Evolutionary conservation across 2,888 invertebrate genomes (phyloP).

Genomic region (Phania funesta): DNA sequence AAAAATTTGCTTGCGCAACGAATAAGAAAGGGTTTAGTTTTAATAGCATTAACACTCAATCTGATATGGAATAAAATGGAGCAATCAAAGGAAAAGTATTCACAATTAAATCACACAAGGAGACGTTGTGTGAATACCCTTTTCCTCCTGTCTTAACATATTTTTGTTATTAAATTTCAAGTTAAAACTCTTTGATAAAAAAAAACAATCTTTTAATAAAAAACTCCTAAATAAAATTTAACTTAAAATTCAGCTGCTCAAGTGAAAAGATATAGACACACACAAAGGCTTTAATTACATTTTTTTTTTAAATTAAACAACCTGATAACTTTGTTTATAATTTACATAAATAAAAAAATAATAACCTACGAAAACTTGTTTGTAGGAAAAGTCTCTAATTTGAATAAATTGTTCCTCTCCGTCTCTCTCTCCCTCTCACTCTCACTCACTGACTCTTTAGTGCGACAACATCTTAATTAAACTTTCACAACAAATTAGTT

Average conservation of each 20-base stretch:
- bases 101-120: not conserved
- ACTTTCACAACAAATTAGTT: constrained; percentile 72
- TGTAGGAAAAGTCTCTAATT: constrained; percentile 53
- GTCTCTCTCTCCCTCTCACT: too few species aligned
- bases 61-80: constrained; percentile 64
- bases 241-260: not conserved
- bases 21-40: constrained; percentile 54
- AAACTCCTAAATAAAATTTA: not conserved
- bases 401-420: constrained; percentile 56
- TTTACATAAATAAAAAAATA: constrained; percentile 3
- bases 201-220: not conserved
- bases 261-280: too few species aligned
- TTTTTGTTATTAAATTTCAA: not conserved
- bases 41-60: constrained; percentile 53
- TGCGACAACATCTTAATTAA: constrained; percentile 68
- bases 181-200: not conserved
- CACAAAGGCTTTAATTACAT: not conserved
- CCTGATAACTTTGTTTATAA: not conserved
- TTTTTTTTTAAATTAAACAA: not conserved
- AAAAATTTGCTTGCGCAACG: not conserved
- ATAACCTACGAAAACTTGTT: not conserved
- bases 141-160: not conserved
- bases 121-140: not conserved
- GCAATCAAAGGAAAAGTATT: constrained; percentile 16
- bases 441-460: too few species aligned